Base-by-base conservation (phyloP, 2,888 invertebrate species). In the Falcaria lacertinaria region DNA sequence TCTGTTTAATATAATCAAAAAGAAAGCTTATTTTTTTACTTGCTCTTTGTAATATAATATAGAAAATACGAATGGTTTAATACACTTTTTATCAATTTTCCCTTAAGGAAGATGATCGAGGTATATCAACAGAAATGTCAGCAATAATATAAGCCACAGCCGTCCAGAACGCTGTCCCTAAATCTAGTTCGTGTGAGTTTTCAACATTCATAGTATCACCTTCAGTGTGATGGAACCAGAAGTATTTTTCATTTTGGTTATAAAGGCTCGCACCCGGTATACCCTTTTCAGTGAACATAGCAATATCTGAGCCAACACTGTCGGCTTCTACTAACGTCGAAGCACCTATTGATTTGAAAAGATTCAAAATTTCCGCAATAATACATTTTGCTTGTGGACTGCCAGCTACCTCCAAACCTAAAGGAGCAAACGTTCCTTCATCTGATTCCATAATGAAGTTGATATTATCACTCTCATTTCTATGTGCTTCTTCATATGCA, bases 381-480 rank as follows among this genome's bases (percentile, higher is more conserved):
- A 96, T 92, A 59, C 94, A 94, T 40, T 89, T 89, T 0, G 93
- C 92, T 53, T 90, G 71, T 34, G 86, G 64, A 28, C 84, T 90
- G 34, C 94, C 95, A n/a, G 89, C 84, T 57, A 94, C 94, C 40
- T 82, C 85, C 4, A 96, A 78, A 8, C 96, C 96, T 4, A 89
- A 65, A 0, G 96, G 95, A 13, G 89, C 90, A 64, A 96, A 96
- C 1, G 95, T 95, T 3, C 96, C 96, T 63, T 91, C 91, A 70
- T 96, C 96, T 0, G 96, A 95, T 80, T 96, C 96, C 92, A 96
- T 93, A 1, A 95, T 92, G 39, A 95, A 91, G 64, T 93, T 93
- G 44, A 94, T 92, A 53, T 94, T 92, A 2, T 90, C 69, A 32
- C 89, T 74, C 54, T 89, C 88, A 39, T 88, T 67, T 58, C 83